Conservation (phyloP, 2,113 vertebrate genomes). For the Hippocampus abdominalis region DNA sequence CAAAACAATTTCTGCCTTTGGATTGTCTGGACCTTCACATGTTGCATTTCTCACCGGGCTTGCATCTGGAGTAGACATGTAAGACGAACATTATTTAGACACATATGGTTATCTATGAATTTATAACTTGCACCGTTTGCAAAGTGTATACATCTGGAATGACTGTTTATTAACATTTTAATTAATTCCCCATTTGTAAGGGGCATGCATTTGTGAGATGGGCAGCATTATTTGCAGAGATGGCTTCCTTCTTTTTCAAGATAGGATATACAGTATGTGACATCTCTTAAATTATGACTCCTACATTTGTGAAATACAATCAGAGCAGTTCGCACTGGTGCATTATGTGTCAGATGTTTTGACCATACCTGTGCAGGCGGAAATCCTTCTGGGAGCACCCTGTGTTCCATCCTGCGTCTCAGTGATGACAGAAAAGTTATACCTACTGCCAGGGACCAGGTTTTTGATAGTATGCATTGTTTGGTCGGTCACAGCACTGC, state of each 20-base stretch:
- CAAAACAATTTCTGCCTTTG: constrained; percentile 58
- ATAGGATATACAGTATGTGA: too few species aligned
- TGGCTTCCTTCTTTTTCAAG: too few species aligned
- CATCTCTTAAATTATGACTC: too few species aligned
- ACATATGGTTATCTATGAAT: background rate
- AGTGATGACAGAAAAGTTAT: constrained; percentile 61
- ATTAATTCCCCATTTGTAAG: background rate
- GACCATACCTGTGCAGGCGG: constrained; percentile 70
- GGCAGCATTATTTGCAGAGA: too few species aligned
- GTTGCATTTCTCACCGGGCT: constrained; percentile 39
- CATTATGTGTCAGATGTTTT: background rate
- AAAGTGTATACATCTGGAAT: background rate
- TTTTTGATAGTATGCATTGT: accelerated
- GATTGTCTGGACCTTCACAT: constrained; percentile 58
- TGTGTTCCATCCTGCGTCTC: constrained; percentile 38
- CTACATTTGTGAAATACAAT: background rate
- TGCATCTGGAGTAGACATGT: constrained; percentile 38
- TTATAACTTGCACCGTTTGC: background rate
- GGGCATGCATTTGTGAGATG: background rate
- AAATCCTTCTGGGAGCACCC: background rate
- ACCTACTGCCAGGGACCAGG: constrained; percentile 63
- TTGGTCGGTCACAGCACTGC: accelerated
- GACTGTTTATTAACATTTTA: background rate
- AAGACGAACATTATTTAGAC: background rate
- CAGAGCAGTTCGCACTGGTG: background rate